A percentile compares a stretch with the other conserved stretches of the same genome.
These are phyloP conservation scores for Oplegnathus fasciatus DNA, from an alignment of 2,113 vertebrate species.

Conservation along the genomic window DNA sequence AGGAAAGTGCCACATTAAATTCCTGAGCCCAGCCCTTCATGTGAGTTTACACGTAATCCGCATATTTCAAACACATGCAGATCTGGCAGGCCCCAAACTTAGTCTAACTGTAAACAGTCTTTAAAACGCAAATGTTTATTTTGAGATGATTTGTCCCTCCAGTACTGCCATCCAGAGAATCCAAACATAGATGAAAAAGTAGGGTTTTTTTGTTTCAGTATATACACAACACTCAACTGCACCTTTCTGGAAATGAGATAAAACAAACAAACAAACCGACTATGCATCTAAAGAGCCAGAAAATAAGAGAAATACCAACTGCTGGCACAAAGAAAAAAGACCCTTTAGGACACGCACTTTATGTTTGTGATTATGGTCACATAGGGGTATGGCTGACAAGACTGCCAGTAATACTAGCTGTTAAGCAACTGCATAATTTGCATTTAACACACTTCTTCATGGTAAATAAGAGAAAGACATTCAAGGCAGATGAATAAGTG, in stretches of 20 bases:
- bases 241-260: background rate
- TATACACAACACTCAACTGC: background rate
- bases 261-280: background rate
- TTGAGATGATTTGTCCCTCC: slow-evolving; percentile 9
- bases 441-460: background rate
- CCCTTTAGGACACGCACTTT: background rate
- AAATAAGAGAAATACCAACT: background rate
- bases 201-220: background rate
- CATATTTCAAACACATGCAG: slow-evolving; percentile 22
- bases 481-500: background rate
- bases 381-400: background rate
- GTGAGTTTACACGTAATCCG: background rate
- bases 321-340: background rate
- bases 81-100: background rate
- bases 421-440: background rate
- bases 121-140: slow-evolving; percentile 1
- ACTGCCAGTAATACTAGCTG: background rate
- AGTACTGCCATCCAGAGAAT: background rate
- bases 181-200: background rate
- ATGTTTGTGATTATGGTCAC: background rate
- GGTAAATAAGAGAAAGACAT: background rate
- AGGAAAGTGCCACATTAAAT: background rate
- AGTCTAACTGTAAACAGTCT: background rate
- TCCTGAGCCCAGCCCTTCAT: background rate
- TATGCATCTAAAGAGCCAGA: background rate